Percentiles rank a stretch among this genome's conserved stretches.
phyloP scores from a whole-genome alignment of 2,888 invertebrate species.

The Proisotoma minuta region DNA sequence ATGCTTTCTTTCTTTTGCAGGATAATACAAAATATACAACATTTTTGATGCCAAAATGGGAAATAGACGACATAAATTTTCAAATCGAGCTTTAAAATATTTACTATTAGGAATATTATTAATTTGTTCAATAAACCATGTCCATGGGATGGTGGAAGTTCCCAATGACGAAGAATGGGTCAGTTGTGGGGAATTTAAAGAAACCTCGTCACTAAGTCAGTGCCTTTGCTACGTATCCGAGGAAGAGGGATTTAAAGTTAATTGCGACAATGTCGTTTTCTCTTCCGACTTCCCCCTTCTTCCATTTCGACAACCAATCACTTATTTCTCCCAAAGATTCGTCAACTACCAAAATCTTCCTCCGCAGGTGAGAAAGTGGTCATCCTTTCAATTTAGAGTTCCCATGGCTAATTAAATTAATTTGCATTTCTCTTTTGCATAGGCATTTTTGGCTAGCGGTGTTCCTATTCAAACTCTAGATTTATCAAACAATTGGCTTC shows the following conservation, averaged over 20 bases:
- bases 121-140: no score
- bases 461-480: conserved; percentile 71
- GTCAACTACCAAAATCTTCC: conserved; percentile 78
- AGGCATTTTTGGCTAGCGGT: conserved; percentile 62
- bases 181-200: conserved; percentile 37
- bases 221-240: conserved; percentile 44
- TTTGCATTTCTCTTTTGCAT: conserved; percentile 19
- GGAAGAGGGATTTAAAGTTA: conserved; percentile 39
- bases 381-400: conserved; percentile 14
- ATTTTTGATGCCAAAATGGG: neutral
- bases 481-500: conserved; percentile 73
- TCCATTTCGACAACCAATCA: conserved; percentile 74
- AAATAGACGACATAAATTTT: neutral
- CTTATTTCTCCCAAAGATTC: conserved; percentile 71
- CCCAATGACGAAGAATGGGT: conserved; percentile 42
- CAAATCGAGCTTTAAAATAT: conserved; percentile 7
- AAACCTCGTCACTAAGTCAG: conserved; percentile 31
- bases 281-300: conserved; percentile 69
- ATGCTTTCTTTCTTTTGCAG: neutral
- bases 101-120: neutral
- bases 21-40: neutral
- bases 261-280: conserved; percentile 78
- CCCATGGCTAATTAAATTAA: no score
- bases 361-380: conserved; percentile 59
- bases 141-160: conserved; percentile 25